Percentiles rank a stretch among this genome's conserved stretches.
phyloP scores from a whole-genome alignment of 2,797 vertebrate species.

The Danio tinwini region DNA sequence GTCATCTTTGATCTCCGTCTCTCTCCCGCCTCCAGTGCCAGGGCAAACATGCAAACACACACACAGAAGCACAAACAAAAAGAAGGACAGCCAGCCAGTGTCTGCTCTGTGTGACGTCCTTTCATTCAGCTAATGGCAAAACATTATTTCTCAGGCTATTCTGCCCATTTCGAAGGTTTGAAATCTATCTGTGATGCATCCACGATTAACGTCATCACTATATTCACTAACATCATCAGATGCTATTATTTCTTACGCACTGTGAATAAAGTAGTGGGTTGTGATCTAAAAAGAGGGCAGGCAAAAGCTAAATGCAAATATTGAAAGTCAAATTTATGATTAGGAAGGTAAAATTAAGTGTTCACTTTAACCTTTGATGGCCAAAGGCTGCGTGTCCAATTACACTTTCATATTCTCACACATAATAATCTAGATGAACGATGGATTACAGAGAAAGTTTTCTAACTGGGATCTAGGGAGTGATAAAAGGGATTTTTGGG shows the following conservation, averaged over 20 bases:
- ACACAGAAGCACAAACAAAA: constrained; percentile 11
- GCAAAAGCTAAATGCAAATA: not conserved
- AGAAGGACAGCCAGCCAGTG: constrained; percentile 4
- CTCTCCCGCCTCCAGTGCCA: constrained; percentile 34
- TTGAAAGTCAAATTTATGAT: not conserved
- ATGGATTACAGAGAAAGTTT: too few species aligned
- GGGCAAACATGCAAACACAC: constrained; percentile 29
- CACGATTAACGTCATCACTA: not conserved
- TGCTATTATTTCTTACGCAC: not conserved
- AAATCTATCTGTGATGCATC: constrained; percentile 1
- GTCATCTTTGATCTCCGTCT: constrained; percentile 42
- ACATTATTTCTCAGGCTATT: constrained; percentile 17
- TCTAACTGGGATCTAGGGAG: too few species aligned
- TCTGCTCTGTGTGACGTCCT: constrained; percentile 13
- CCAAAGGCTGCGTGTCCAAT: not conserved
- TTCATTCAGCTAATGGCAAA: constrained; percentile 21
- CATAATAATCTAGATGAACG: not conserved
- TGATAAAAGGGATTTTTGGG: too few species aligned
- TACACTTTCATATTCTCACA: not conserved
- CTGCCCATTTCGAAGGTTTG: not conserved
- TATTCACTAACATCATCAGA: not conserved
- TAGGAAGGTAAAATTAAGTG: not conserved
- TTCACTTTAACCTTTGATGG: not conserved
- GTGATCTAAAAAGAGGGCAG: not conserved
- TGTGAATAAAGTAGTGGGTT: not conserved